Evolutionary conservation across 2,113 vertebrate species (phyloP).

Genomic region (Sylvilagus bachmani): DNA sequence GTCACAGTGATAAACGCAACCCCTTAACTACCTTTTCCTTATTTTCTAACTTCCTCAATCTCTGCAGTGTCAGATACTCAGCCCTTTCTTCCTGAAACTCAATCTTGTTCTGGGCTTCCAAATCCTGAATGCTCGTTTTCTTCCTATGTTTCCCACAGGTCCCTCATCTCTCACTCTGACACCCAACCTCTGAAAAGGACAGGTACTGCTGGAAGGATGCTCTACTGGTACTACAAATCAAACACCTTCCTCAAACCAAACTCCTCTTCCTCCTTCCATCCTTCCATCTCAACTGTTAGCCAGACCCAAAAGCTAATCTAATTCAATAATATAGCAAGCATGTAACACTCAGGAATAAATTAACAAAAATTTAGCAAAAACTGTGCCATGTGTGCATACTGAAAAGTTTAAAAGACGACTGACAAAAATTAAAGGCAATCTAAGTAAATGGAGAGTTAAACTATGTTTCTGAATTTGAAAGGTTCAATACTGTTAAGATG

Average conservation of each 20-base stretch:
- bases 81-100: not conserved
- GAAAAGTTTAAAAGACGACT: not conserved
- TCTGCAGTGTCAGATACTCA: not conserved
- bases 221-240: not conserved
- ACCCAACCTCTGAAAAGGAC: not conserved
- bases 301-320: not conserved
- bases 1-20: not conserved
- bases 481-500: not conserved
- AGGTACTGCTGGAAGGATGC: not conserved
- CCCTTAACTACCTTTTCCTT: not conserved
- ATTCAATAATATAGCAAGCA: not conserved
- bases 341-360: not conserved
- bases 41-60: not conserved
- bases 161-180: not conserved
- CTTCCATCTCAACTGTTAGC: not conserved
- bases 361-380: not conserved
- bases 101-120: not conserved
- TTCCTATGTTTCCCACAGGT: not conserved
- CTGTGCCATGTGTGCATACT: not conserved
- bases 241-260: not conserved
- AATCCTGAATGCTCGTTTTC: not conserved
- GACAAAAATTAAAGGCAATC: not conserved
- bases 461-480: not conserved
- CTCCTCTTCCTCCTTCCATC: not conserved
- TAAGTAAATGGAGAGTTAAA: not conserved